phyloP scores from a whole-genome alignment of 2,797 vertebrate species.

The Adelosebastes latens region DNA sequence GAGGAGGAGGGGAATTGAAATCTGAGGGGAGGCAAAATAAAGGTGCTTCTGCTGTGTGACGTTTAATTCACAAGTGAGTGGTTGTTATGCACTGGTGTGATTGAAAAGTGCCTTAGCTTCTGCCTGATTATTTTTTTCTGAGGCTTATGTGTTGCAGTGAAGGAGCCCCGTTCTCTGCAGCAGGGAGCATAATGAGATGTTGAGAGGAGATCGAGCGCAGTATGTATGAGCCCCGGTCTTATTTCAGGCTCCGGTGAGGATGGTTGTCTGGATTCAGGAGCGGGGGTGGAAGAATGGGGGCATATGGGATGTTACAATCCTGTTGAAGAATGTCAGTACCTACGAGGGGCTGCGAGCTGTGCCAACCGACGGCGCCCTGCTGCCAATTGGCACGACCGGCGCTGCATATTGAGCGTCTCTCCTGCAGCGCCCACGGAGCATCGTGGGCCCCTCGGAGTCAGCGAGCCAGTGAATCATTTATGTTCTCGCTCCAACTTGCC shows the following conservation, averaged over 20 bases:
- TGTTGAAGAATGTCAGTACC: conserved; percentile 72
- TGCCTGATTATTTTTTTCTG: conserved; percentile 50
- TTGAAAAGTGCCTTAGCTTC: conserved; percentile 46
- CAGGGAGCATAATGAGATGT: conserved; percentile 68
- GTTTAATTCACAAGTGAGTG: conserved; percentile 61
- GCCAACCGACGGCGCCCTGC: conserved; percentile 55
- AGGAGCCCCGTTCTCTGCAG: conserved; percentile 55
- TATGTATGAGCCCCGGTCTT: conserved; percentile 49
- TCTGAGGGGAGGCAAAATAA: conserved; percentile 41
- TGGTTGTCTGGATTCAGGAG: conserved; percentile 52
- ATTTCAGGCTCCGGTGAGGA: conserved; percentile 72
- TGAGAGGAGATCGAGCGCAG: conserved; percentile 52
- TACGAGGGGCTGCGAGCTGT: conserved; percentile 57
- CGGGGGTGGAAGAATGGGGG: conserved; percentile 35
- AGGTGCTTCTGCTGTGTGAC: conserved; percentile 58
- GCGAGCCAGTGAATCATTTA: conserved; percentile 69
- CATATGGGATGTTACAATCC: conserved; percentile 60
- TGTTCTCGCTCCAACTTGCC: conserved; percentile 51
- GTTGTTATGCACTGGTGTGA: conserved; percentile 50
- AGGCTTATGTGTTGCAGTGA: conserved; percentile 29
- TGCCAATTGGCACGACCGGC: conserved; percentile 74
- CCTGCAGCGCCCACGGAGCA: conserved; percentile 51
- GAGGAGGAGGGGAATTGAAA: conserved; percentile 14
- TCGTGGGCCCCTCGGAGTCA: conserved; percentile 47
- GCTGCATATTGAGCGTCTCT: conserved; percentile 59